Evolutionary conservation across 2,888 invertebrate species (phyloP), one percentile per base, ranked within the genome.

Genomic region (Resseliella maxima): DNA sequence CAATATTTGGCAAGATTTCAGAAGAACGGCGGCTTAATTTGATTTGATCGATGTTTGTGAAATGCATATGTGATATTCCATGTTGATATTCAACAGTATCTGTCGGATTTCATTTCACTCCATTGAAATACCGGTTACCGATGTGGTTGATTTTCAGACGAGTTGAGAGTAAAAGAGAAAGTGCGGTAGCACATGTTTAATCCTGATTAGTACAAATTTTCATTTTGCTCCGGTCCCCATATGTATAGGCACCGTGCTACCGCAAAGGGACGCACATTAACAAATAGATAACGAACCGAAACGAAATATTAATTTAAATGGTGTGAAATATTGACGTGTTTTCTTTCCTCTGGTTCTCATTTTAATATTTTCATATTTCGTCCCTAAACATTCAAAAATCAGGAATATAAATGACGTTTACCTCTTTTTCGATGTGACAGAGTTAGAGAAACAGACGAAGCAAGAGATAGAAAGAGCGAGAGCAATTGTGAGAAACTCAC

Each of bases 241-340:
- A 59, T 59, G 15, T 59, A 59, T 6, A 24, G 24, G 59, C 59
- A 3, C 24, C n/a, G 59, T 1, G 24, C 59, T 10, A 59, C 59
- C 59, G 59, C 59, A 59, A 59, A 59, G 59, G 59, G 24, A 59
- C 59, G 15, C 59, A 50, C 59, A 59, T 59, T 59, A 24, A 59
- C 59, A 24, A 59, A 59, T 5, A 59, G n/a, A 59, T 24, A 59
- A 59, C 46, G 59, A 59, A 59, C 24, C 59, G 15, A 5, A 59
- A 59, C 59, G 59, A 59, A 59, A 59, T 59, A 59, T 59, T 59
- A 59, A 59, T 59, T 59, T 59, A 59, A 59, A 59, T 59, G 59
- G 59, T 59, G 59, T 59, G 59, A 59, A 59, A 24, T 59, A 59
- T 59, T 24, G 59, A 59, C 59, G 59, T 59, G n/a, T 59, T 59